Evolutionary conservation across 1,140 invertebrate genomes (phyloP).

Genomic region (Paraescarpia echinospica): DNA sequence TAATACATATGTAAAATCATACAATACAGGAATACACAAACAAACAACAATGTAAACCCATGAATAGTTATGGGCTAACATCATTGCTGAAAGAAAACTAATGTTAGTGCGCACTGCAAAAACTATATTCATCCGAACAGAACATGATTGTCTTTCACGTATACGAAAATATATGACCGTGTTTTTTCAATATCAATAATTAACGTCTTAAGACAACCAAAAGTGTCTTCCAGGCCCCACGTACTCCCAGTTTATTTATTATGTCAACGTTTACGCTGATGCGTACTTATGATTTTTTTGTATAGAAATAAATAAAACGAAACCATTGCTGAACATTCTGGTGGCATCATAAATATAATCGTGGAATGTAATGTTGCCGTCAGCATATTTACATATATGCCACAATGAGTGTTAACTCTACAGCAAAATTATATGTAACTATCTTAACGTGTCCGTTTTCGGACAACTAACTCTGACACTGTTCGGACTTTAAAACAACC

Average conservation of each 20-base stretch:
- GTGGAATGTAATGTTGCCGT: background rate
- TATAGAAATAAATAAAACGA: background rate
- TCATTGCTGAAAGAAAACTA: background rate
- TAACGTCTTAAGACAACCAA: background rate
- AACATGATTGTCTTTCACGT: background rate
- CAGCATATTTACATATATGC: background rate
- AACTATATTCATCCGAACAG: background rate
- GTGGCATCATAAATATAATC: background rate
- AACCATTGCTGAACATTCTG: background rate
- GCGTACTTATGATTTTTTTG: background rate
- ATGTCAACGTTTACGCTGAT: background rate
- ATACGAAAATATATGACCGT: background rate
- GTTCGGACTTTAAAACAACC: too few relatives aligned
- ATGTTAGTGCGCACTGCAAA: background rate
- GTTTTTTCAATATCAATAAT: background rate
- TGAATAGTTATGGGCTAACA: background rate
- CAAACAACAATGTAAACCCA: background rate
- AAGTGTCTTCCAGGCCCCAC: background rate
- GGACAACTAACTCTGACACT: background rate
- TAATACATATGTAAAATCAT: constrained; percentile 6
- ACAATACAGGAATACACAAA: background rate
- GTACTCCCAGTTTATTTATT: background rate
- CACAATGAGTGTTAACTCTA: background rate
- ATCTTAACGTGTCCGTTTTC: background rate
- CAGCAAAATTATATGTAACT: background rate